A percentile compares a stretch with the other conserved stretches of the same genome.
phyloP scores from a whole-genome alignment of 2,888 invertebrate species.

The Ectobius pallidus region DNA sequence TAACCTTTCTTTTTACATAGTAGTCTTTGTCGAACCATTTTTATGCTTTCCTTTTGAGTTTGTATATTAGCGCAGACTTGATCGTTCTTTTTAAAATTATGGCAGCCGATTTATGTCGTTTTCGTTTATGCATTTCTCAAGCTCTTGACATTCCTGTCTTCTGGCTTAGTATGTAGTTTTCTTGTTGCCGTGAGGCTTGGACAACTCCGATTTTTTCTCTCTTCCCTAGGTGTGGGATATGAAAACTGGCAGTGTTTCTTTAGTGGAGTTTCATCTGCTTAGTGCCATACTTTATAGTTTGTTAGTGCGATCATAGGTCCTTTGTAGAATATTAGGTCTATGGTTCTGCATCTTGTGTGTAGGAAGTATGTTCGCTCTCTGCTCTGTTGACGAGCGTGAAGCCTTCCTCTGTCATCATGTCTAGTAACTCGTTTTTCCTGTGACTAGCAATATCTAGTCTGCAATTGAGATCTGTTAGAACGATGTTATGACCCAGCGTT shows the following conservation, averaged over 20 bases:
- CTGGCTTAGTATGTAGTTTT: background rate
- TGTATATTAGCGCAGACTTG: background rate
- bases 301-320: too few species aligned
- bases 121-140: background rate
- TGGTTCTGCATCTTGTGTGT: background rate
- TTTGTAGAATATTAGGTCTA: background rate
- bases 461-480: background rate
- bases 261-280: background rate
- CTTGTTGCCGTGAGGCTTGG: background rate
- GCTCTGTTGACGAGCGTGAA: background rate
- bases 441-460: background rate
- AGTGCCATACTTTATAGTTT: background rate
- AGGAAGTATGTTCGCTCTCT: background rate
- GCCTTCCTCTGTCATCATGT: too few species aligned
- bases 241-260: background rate
- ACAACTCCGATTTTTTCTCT: background rate
- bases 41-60: background rate
- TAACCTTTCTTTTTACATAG: background rate
- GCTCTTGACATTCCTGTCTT: background rate
- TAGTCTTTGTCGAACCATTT: conserved; percentile 9
- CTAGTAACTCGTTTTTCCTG: background rate
- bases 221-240: too few species aligned
- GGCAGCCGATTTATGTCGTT: background rate
- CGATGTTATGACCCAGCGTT: background rate
- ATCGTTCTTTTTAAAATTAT: background rate